A percentile compares a stretch with the other conserved stretches of the same genome.
phyloP scores from a whole-genome alignment of 2,797 vertebrate species.

The Coregonus ussuriensis region DNA sequence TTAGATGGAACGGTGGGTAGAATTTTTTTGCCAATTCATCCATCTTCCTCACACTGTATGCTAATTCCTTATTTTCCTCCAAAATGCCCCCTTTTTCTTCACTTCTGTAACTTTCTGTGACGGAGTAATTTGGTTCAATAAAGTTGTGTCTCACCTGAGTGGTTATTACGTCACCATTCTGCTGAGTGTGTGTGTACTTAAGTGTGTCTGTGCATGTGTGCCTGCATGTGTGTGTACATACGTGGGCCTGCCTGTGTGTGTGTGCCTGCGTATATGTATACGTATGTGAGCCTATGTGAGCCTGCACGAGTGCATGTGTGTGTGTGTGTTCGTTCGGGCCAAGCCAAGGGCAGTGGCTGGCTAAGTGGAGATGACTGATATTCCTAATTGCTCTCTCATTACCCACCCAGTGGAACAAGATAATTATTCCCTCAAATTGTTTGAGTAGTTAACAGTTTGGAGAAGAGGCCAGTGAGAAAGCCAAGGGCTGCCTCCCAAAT shows the following conservation, averaged over 20 bases:
- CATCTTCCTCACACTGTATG: not conserved
- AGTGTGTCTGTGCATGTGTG: not conserved
- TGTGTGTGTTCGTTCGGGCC: not conserved
- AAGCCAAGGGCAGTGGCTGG: not conserved
- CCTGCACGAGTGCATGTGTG: not conserved
- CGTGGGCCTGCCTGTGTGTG: no score
- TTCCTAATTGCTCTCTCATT: not conserved
- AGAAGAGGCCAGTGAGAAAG: not conserved
- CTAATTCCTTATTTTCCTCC: not conserved
- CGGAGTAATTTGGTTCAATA: not conserved
- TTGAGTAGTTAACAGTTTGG: not conserved
- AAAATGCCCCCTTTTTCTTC: not conserved
- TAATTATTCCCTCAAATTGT: conserved; percentile 1
- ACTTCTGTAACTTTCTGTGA: not conserved
- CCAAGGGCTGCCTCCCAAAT: no score
- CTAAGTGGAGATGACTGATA: conserved; percentile 2
- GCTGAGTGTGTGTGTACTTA: conserved; percentile 1
- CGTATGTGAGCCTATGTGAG: not conserved
- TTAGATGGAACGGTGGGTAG: not conserved
- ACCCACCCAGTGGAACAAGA: not conserved
- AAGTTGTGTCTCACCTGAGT: not conserved
- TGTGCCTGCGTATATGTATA: not conserved
- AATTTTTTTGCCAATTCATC: not conserved
- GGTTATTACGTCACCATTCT: not conserved
- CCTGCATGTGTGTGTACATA: not conserved